Conservation (phyloP, 1,140 invertebrate species). For the Arctopsyche grandis region DNA sequence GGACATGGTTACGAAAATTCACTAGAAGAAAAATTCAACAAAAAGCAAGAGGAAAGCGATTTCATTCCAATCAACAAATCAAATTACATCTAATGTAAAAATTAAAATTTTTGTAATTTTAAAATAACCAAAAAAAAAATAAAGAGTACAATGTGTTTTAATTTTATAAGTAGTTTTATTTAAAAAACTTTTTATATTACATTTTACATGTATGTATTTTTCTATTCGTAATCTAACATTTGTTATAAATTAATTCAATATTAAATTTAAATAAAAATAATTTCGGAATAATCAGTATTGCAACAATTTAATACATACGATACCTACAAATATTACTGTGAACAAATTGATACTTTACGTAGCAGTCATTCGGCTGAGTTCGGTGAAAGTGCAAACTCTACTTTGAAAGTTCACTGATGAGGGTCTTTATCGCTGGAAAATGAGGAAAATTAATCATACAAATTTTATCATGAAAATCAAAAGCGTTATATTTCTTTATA, state of each 20-base stretch:
- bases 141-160: too few species aligned
- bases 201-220: too few species aligned
- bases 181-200: too few species aligned
- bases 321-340: too few species aligned
- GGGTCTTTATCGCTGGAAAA: not conserved
- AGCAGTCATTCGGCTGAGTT: not conserved
- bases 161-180: too few species aligned
- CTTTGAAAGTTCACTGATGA: not conserved
- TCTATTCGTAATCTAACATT: too few species aligned
- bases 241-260: too few species aligned
- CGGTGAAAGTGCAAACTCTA: conserved; percentile 1
- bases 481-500: not conserved
- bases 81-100: conserved; percentile 23
- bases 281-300: too few species aligned
- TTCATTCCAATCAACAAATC: conserved; percentile 36
- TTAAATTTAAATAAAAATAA: too few species aligned
- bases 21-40: conserved; percentile 34
- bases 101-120: not conserved
- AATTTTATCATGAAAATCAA: not conserved
- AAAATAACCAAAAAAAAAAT: too few species aligned
- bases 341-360: not conserved
- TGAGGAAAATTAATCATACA: not conserved
- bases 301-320: too few species aligned
- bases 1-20: conserved; percentile 15
- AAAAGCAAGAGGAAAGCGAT: conserved; percentile 42